Base-by-base conservation (phyloP, 2,113 vertebrate species). In the Chaetorhynchus papuensis region DNA sequence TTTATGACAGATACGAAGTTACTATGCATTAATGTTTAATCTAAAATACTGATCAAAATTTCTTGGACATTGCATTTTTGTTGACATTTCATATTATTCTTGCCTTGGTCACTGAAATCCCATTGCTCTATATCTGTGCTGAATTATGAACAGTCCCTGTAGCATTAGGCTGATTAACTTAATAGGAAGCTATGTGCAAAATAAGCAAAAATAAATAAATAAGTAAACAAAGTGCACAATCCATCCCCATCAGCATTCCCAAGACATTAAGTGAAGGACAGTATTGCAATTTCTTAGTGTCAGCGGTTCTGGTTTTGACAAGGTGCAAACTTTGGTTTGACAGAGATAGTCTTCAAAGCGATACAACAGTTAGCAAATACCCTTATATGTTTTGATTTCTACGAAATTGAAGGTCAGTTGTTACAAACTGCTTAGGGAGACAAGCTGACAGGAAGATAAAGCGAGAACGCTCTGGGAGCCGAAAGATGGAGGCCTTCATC, bases 141-240 rank as follows among this genome's bases (percentile, higher is more conserved):
- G 60, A 91, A 52, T 91, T 89, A 89, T 91, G 56, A 87, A 65
- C 56, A 82, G 80, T 76, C 87, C 74, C 94, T 69, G 53, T 69
- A 60, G 91, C 41, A 82, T 90, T 89, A 71, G 44, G 50, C 77
- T 93, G 93, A 95, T 97, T 95, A 96, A 87, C 61, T 91, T 92
- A 97, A 95, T 63, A 79, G 91, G 61, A 81, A 87, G 28, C 77
- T 89, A 60, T 94, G 93, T 96, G 93, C 93, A 95, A 94, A 95
- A 95, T 89, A 94, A 95, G 91, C 95, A 91, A 69, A 94, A 94
- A 76, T 66, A 95, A 94, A 92, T 76, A 94, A 94, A 91, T 76
- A 94, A 74, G 10, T 82, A 75, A 94, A 37, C 47, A 37, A 92
- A 94, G 61, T 87, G 49, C 61, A 72, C 83, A 90, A 93, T 95